These are phyloP conservation scores for Noturus placidus DNA, from an alignment of 2,113 vertebrate genomes.

Conservation along the genomic window DNA sequence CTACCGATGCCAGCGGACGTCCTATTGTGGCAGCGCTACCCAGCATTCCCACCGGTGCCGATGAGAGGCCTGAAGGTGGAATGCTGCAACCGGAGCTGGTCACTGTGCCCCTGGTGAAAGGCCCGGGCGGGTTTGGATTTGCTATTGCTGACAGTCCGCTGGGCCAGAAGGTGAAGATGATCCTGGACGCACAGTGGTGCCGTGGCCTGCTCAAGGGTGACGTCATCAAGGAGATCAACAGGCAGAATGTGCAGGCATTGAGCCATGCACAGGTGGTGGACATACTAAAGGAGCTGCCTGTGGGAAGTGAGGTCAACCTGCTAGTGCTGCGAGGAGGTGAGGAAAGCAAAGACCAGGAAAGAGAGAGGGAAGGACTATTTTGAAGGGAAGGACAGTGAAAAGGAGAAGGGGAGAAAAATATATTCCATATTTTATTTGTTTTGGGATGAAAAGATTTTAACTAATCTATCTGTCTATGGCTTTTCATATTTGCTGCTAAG, in stretches of 20 bases:
- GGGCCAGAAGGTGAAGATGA: conserved; percentile 99
- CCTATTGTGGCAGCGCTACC: conserved; percentile 68
- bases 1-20: conserved; percentile 77
- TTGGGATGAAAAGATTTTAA: not conserved
- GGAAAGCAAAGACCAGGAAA: not conserved
- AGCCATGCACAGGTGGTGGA: conserved; percentile 96
- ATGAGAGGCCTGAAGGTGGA: conserved; percentile 66
- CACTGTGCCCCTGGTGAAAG: conserved; percentile 87
- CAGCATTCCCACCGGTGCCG: conserved; percentile 78
- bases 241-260: conserved; percentile 91
- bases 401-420: not conserved
- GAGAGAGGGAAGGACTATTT: not conserved
- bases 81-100: conserved; percentile 87
- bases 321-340: conserved; percentile 93
- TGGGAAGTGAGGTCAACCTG: conserved; percentile 90
- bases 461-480: not conserved
- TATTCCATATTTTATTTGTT: not conserved
- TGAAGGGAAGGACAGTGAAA: not conserved
- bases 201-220: conserved; percentile 93
- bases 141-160: conserved; percentile 93
- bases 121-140: conserved; percentile 94
- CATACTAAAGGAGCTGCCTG: conserved; percentile 93
- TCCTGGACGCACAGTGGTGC: conserved; percentile 97
- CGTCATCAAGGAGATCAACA: conserved; percentile 94
- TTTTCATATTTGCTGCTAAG: not conserved